Conservation (phyloP, 2,797 vertebrate genomes). For the Hozukius guyotensis region DNA sequence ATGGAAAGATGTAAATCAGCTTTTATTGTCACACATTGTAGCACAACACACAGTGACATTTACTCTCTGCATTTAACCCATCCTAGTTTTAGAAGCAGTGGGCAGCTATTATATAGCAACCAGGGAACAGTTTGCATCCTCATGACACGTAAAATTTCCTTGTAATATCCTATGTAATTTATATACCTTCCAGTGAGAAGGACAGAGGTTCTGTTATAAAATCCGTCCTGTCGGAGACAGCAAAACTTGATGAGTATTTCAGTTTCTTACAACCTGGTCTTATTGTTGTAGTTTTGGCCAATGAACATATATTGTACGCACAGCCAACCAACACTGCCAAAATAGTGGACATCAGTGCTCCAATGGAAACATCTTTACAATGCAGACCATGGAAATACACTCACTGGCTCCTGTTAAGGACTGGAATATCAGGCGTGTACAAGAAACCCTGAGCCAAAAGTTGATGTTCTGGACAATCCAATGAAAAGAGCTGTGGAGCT, state of each 20-base stretch:
- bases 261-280: not conserved
- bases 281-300: not conserved
- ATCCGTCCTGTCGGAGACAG: not conserved
- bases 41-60: too few relatives aligned
- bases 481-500: constrained; percentile 5
- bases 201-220: not conserved
- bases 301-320: not conserved
- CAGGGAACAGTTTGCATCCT: too few relatives aligned
- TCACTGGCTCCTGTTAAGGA: not conserved
- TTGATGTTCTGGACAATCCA: constrained; percentile 5
- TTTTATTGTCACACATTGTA: too few relatives aligned
- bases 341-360: not conserved
- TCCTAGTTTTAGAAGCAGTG: too few relatives aligned
- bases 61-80: too few relatives aligned
- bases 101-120: too few relatives aligned
- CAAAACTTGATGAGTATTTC: not conserved
- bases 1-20: too few relatives aligned
- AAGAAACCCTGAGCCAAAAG: not conserved
- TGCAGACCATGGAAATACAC: constrained; percentile 1
- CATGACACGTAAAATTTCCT: too few relatives aligned
- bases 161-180: too few relatives aligned
- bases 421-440: not conserved
- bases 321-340: not conserved
- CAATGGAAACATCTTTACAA: not conserved
- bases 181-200: too few relatives aligned